Evolutionary conservation across 2,113 vertebrate species (phyloP).

Genomic region (Mustela nigripes): DNA sequence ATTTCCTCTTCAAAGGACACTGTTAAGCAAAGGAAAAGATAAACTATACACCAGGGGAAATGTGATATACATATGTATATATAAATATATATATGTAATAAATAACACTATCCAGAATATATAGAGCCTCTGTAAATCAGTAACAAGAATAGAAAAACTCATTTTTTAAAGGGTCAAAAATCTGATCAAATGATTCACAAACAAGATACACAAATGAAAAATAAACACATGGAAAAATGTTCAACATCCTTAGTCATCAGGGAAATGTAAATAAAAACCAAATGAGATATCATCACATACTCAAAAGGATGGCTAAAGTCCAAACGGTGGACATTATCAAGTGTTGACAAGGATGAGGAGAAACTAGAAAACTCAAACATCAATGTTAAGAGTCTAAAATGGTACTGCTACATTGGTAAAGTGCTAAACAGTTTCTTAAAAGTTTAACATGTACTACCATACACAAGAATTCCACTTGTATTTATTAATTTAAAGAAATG

Average conservation of each 20-base stretch:
- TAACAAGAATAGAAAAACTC: neutral
- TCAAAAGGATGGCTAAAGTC: neutral
- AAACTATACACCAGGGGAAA: neutral
- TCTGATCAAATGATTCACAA: slow-evolving; percentile 13
- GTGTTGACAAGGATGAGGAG: neutral
- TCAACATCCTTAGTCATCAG: neutral
- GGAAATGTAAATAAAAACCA: neutral
- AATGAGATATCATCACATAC: neutral
- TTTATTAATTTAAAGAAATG: neutral
- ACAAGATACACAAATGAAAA: neutral
- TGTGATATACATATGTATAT: neutral
- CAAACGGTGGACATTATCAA: neutral
- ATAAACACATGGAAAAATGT: neutral
- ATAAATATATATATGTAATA: neutral
- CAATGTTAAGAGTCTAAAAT: neutral
- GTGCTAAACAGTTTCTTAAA: neutral
- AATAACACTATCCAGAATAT: neutral
- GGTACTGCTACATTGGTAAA: neutral
- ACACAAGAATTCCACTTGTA: neutral
- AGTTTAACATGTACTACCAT: neutral
- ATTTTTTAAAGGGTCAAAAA: neutral
- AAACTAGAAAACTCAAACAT: neutral
- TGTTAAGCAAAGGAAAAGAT: neutral
- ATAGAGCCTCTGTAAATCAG: neutral
- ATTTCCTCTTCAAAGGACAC: slow-evolving; percentile 16